Evolutionary conservation across 2,888 invertebrate genomes (phyloP), one percentile per base, ranked within the genome.

Genomic region (Hyppa rectilinea): DNA sequence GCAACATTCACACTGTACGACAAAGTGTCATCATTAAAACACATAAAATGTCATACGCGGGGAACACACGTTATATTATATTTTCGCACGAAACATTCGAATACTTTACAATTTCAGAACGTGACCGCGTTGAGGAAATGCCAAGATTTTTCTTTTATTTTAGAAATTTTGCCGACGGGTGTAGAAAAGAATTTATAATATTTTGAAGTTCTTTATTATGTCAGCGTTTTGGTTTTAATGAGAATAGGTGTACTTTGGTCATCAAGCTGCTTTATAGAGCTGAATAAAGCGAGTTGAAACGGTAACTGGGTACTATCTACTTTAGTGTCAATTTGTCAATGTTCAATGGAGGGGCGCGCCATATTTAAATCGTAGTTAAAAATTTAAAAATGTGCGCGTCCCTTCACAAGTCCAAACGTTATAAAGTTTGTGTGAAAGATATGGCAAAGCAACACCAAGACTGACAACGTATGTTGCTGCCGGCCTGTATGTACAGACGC

Each of bases 1-100:
- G 49, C 31, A 47, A 20, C n/a, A 64, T 58, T 31, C 55, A 67
- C 63, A 64, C 47, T 4, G 17, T 60, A 63, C 58, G 36, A 14
- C 29, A 65, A 72, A 59, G 47, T 45, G 9, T 10, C 43, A 61
- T 71, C 81, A 76, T 83, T 80, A 77, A 61, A 82, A 71, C 45
- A 80, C 61, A 69, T 79, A 75, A 71, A 78, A 79, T 67, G 63
- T 47, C 65, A 77, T 78, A 79, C 55, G 62, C 63, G 65, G 80
- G 68, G 68, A 75, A 74, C 79, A 71, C 55, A 62, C 64, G 55
- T 63, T 76, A 79, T 75, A 75, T 83, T 80, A 82, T 82, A 85
- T 84, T 86, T 85, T 74, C 63, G 68, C 80, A 84, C 81, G 80
- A 85, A 85, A 86, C 83, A 85, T 87, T 86, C 80, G 83, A 87